Percentiles rank a stretch among this genome's conserved stretches.
phyloP scores from a whole-genome alignment of 2,888 invertebrate species.

The Maniola hyperantus region DNA sequence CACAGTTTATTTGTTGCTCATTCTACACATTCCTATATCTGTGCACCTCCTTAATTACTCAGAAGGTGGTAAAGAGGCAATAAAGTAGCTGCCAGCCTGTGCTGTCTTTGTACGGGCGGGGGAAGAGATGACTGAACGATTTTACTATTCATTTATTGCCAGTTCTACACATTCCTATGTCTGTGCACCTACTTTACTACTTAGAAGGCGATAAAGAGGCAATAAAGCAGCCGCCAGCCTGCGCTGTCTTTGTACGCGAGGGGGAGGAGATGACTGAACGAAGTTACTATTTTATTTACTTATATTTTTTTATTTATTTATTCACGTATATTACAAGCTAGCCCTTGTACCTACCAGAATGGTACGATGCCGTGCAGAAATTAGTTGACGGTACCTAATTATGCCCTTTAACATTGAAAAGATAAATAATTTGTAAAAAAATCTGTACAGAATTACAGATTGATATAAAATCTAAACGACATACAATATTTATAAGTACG shows the following conservation, averaged over 20 bases:
- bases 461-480: no score
- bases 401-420: no score
- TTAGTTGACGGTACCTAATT: no score
- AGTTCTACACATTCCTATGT: background rate
- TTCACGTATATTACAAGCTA: no score
- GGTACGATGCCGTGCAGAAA: no score
- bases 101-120: background rate
- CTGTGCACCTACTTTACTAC: background rate
- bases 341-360: no score
- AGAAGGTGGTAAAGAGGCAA: slow-evolving; percentile 3
- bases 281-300: background rate
- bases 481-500: no score
- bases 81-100: background rate
- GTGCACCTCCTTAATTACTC: background rate
- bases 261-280: background rate
- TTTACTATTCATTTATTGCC: background rate
- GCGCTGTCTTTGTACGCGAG: background rate
- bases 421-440: no score
- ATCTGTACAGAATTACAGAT: no score
- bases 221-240: background rate
- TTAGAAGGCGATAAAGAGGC: slow-evolving; percentile 1
- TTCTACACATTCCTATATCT: background rate
- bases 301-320: no score
- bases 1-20: background rate
- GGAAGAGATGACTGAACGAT: background rate